Evolutionary conservation across 2,888 invertebrate genomes (phyloP), one percentile per base, ranked within the genome.

Genomic region (Drosophila tanythrix): DNA sequence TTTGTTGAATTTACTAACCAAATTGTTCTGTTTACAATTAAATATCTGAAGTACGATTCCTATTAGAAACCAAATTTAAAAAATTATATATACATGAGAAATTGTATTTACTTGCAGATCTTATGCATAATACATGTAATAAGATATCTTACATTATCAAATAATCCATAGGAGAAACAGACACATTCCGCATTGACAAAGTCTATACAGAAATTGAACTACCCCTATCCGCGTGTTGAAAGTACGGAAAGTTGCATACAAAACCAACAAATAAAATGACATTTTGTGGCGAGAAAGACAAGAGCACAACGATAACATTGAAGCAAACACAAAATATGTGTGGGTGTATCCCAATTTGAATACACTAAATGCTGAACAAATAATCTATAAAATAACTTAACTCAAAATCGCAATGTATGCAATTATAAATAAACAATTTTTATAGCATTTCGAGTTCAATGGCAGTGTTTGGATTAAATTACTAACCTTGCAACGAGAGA

Each of bases 261-360:
- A 62, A 31, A 55, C 51, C 40, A 33, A 40, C 43, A 70, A 60
- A 59, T 56, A 55, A 67, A 74, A 62, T 51, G 59, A 59, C 62
- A 59, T 57, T 55, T 56, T 74, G 43, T 55, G 25, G 58, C 40
- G 36, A 40, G 27, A 43, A 40, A 51, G 65, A 53, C 43, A 21
- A 46, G 53, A 38, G 21, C 55, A 59, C 27, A 59, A 29, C 29
- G 25, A 48, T 1, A 8, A 11, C 53, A 66, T 36, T 21, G 31
- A 48, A 63, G 27, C 25, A 33, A 43, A 55, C 58, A 8, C 1
- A 18, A 46, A 38, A 27, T 56, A 18, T 56, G 25, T 48, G 13
- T 15, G 10, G 13, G 5, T 21, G 18, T n/a, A 6, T 43, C 13
- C 21, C 27, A 43, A 31, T 8, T 38, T 38, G 27, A 2, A 56